These are phyloP conservation scores for Campaea margaritaria DNA, from an alignment of 2,888 invertebrate genomes.

Conservation along the genomic window DNA sequence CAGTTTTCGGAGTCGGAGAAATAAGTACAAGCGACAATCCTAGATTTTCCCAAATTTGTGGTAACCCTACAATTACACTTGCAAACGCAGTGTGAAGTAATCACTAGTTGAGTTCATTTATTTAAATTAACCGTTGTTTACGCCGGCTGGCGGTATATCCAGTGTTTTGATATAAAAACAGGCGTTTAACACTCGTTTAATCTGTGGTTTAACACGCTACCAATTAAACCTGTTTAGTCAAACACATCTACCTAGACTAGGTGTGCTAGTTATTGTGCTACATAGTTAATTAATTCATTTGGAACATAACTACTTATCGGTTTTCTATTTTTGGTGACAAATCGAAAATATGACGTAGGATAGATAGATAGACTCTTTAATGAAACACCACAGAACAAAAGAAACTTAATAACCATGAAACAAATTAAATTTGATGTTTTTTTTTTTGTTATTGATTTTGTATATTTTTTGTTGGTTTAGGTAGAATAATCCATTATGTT, in stretches of 20 bases:
- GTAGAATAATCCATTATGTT: too few species aligned
- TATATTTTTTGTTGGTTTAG: too few species aligned
- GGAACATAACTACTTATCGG: too few species aligned
- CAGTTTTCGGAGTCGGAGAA: too few species aligned
- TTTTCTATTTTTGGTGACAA: too few species aligned
- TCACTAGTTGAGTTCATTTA: constrained; percentile 24
- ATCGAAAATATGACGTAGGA: too few species aligned
- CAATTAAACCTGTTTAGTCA: constrained; percentile 7
- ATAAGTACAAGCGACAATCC: not conserved
- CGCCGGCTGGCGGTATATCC: constrained; percentile 5
- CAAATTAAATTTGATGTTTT: too few species aligned
- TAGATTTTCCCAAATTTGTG: constrained; percentile 2
- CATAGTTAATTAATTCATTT: not conserved
- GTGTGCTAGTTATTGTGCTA: constrained; percentile 9
- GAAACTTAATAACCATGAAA: too few species aligned
- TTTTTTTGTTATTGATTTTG: too few species aligned
- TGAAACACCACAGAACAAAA: too few species aligned
- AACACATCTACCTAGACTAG: not conserved
- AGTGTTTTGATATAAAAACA: constrained; percentile 13
- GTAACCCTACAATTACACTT: constrained; percentile 41
- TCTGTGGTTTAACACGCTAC: constrained; percentile 25
- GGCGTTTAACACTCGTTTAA: too few species aligned
- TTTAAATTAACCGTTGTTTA: constrained; percentile 27
- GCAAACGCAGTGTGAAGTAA: constrained; percentile 52
- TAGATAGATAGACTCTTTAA: too few species aligned